These are phyloP conservation scores for Shargacucullia verbasci DNA, from an alignment of 2,888 invertebrate genomes.

Conservation along the genomic window DNA sequence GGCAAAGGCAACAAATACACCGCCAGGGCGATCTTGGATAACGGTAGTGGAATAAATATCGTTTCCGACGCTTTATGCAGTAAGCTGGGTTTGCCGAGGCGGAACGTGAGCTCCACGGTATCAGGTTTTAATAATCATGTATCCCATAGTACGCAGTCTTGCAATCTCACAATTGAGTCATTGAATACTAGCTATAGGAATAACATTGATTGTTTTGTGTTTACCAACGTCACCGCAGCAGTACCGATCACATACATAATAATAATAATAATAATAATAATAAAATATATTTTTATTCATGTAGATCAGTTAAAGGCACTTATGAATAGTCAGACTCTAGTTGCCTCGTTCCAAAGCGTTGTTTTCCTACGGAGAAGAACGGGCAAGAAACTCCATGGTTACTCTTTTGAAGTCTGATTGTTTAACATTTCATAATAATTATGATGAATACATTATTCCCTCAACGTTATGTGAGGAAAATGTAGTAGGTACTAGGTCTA, in stretches of 20 bases:
- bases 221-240: background rate
- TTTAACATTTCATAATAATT: too few species aligned
- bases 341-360: too few species aligned
- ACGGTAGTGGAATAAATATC: slow-evolving; percentile 31
- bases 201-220: background rate
- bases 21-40: slow-evolving; percentile 36
- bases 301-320: too few species aligned
- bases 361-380: too few species aligned
- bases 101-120: slow-evolving; percentile 7
- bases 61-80: slow-evolving; percentile 6
- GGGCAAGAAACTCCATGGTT: too few species aligned
- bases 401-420: too few species aligned
- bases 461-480: too few species aligned
- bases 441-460: too few species aligned
- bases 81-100: slow-evolving; percentile 16
- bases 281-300: too few species aligned
- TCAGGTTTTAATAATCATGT: slow-evolving; percentile 21
- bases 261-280: too few species aligned
- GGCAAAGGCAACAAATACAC: slow-evolving; percentile 2
- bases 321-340: too few species aligned
- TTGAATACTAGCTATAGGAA: background rate
- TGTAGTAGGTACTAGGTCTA: too few species aligned
- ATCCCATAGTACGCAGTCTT: slow-evolving; percentile 8
- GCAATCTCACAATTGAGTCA: slow-evolving; percentile 5
- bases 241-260: slow-evolving; percentile 33